Base-by-base conservation (phyloP, 2,113 vertebrate species). In the Rattus rattus region DNA sequence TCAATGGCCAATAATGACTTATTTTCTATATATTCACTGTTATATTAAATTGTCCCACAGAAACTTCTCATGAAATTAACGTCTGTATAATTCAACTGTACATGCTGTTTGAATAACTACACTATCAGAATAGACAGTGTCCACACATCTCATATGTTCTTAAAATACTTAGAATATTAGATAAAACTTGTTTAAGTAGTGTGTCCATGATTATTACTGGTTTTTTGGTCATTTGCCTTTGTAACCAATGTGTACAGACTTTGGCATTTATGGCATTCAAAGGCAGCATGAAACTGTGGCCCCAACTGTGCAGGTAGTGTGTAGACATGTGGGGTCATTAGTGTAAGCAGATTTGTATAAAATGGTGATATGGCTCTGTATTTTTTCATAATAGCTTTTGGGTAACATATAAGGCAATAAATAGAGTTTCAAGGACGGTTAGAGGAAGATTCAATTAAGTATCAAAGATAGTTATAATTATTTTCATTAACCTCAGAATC, bases 311-410 rank as follows among this genome's bases (percentile, higher is more conserved):
- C 52, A 85, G 28, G 85, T 89, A 94, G 28, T 95, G 17, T 4
- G 16, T 79, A 22, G 20, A 63, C 80, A 73, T 3, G 1, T 72
- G 49, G 61, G 91, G 22, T 95, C 59, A 17, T 63, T 84, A 17
- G 20, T 43, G 39, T 36, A 19, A 67, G 49, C 67, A 69, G 30
- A n/a, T 19, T 39, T 90, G 13, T 76, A 33, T 84, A 61, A 43
- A 76, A 5, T 94, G 70, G 47, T 75, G 17, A 56, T 63, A 17
- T 88, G 59, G 16, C 83, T 88, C 22, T 61, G 10, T 86, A 87
- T 92, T 19, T 59, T 88, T 92, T 97, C 10, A 88, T 19, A 92
- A 24, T 95, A 89, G 83, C 65, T 56, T 90, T 4, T 89, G 52
- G 28, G 24, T 76, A 59, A 8, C 92, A 0, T 73, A 39, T 96